Conservation (phyloP, 2,888 invertebrate species). For the Drosophila colorata region DNA sequence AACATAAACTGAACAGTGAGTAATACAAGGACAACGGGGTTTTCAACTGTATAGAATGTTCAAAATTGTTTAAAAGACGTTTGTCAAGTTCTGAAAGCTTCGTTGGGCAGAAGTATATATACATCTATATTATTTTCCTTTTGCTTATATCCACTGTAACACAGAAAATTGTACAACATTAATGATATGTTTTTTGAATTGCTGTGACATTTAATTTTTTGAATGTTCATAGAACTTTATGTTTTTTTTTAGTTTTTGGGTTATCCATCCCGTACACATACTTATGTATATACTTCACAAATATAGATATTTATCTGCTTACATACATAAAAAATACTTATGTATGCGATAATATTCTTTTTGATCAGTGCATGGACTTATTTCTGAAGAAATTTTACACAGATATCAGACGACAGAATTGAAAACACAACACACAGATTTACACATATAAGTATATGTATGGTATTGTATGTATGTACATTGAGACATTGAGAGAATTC, state of each 20-base stretch:
- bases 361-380: conserved; percentile 46
- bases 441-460: conserved; percentile 23
- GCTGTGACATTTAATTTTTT: conserved; percentile 83
- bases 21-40: background rate
- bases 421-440: conserved; percentile 50
- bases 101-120: conserved; percentile 6
- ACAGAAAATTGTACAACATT: conserved; percentile 85
- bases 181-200: conserved; percentile 86
- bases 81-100: conserved; percentile 20
- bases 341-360: conserved; percentile 17
- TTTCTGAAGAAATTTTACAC: conserved; percentile 32
- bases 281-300: conserved; percentile 40
- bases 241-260: conserved; percentile 14
- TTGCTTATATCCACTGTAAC: conserved; percentile 57
- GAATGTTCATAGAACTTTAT: conserved; percentile 64
- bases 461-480: conserved; percentile 16
- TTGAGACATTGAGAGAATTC: conserved; percentile 21
- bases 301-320: conserved; percentile 23
- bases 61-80: conserved; percentile 13
- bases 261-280: conserved; percentile 33
- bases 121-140: conserved; percentile 1
- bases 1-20: background rate
- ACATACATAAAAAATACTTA: conserved; percentile 26
- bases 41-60: background rate
- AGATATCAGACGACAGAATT: conserved; percentile 22